A percentile compares a stretch with the other conserved stretches of the same genome.
Conservation (phyloP, 2,113 vertebrate species). For the Benitochromis conjunctus region DNA sequence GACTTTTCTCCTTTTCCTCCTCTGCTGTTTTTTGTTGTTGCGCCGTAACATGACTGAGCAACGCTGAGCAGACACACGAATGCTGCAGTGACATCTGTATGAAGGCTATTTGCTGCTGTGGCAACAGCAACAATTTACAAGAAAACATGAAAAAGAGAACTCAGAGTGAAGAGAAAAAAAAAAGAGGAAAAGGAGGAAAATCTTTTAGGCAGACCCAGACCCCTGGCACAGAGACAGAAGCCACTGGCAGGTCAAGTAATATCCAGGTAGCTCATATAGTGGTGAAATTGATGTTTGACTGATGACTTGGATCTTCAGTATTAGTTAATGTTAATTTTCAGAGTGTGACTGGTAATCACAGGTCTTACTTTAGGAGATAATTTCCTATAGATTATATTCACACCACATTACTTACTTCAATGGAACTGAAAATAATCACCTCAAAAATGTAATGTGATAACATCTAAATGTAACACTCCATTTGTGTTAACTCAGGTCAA, state of each 20-base stretch:
- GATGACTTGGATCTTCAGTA: not conserved
- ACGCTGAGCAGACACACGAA: not conserved
- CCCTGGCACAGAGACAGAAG: not conserved
- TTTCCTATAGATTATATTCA: not conserved
- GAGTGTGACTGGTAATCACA: not conserved
- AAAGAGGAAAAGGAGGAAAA: not conserved
- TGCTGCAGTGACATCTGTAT: not conserved
- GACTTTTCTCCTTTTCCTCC: not conserved
- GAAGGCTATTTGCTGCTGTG: not conserved
- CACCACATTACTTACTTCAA: not conserved
- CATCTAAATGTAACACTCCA: not conserved
- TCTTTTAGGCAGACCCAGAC: not conserved
- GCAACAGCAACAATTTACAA: not conserved
- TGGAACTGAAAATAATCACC: not conserved
- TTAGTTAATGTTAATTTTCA: not conserved
- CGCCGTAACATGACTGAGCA: not conserved
- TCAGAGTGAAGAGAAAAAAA: accelerated
- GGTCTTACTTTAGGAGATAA: not conserved
- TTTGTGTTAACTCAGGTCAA: accelerated
- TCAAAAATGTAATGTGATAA: not conserved
- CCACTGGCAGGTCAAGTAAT: not conserved
- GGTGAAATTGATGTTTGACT: not conserved
- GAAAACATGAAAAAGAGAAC: not conserved
- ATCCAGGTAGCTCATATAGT: not conserved
- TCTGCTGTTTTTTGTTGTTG: not conserved